Conservation (phyloP, 2,113 vertebrate genomes). For the Chamaetylas fuelleborni region DNA sequence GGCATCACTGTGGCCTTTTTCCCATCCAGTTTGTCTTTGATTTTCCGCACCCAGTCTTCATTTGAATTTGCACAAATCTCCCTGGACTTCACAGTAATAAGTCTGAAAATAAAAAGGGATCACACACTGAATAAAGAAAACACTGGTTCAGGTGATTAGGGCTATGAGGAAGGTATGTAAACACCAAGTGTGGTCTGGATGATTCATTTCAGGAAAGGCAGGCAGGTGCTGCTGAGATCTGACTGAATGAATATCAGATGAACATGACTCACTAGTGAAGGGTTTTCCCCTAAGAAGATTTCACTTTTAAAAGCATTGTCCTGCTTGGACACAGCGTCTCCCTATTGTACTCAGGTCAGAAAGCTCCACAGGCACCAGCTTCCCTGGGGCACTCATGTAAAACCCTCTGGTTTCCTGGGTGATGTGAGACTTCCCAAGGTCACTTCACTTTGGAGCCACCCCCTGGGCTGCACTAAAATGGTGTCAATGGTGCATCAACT, state of each 20-base stretch:
- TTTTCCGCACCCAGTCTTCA: not conserved
- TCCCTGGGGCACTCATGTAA: not conserved
- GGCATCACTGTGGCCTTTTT: not conserved
- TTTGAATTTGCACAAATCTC: slow-evolving; percentile 7
- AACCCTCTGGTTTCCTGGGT: not conserved
- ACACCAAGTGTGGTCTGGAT: rapidly evolving
- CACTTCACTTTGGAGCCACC: not conserved
- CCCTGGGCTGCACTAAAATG: not conserved
- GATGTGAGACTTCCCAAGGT: not conserved
- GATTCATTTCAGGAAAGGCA: not conserved
- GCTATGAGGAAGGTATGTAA: not conserved
- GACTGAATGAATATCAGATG: not conserved
- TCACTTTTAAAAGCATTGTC: not conserved
- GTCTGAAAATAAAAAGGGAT: not conserved
- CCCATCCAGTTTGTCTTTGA: not conserved
- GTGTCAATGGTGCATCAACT: not conserved
- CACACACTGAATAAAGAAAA: not conserved
- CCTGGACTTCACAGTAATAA: not conserved
- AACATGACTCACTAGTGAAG: not conserved
- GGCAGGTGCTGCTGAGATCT: not conserved
- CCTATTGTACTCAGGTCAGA: not conserved
- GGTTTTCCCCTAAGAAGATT: not conserved
- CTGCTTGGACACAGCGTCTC: not conserved
- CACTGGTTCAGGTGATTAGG: not conserved
- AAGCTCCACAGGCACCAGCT: not conserved